Evolutionary conservation across 1,140 invertebrate species (phyloP).

Genomic region (Rhizoglyphus robini): DNA sequence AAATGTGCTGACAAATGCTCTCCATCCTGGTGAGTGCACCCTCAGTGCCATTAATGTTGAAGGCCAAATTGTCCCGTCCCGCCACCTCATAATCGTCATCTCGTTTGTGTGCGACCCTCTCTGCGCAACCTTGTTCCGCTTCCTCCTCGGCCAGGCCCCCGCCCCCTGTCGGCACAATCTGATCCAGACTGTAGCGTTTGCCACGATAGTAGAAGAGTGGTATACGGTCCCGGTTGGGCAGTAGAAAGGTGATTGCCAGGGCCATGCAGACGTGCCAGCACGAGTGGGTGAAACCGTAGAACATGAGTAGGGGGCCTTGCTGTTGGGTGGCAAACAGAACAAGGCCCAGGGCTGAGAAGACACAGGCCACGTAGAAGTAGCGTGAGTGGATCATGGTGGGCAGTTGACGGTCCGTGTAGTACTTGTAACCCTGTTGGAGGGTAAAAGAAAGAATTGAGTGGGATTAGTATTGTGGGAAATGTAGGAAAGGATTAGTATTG

Average conservation of each 20-base stretch:
- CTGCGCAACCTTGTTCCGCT: too few species aligned
- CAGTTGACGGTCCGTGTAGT: not conserved
- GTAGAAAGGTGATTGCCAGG: constrained; percentile 18
- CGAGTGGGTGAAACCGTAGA: constrained; percentile 35
- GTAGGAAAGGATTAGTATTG: too few species aligned
- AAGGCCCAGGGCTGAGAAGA: constrained; percentile 30
- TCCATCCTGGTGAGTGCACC: too few species aligned
- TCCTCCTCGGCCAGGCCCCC: too few species aligned
- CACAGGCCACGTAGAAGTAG: constrained; percentile 30
- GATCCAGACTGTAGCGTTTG: not conserved
- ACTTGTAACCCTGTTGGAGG: constrained; percentile 13
- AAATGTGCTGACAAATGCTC: too few species aligned
- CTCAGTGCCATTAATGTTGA: too few species aligned
- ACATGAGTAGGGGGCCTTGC: constrained; percentile 26
- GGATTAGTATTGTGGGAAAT: not conserved
- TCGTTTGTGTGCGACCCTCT: too few species aligned
- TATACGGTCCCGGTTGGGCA: not conserved
- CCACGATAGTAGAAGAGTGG: not conserved
- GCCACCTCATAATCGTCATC: too few species aligned
- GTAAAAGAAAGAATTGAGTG: not conserved
- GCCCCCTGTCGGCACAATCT: too few species aligned
- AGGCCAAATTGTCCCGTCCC: too few species aligned
- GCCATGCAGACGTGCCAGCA: constrained; percentile 30
- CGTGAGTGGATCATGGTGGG: not conserved
- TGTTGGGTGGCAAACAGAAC: constrained; percentile 32